phyloP scores from a whole-genome alignment of 2,113 vertebrate genomes.

The Albula glossodonta region DNA sequence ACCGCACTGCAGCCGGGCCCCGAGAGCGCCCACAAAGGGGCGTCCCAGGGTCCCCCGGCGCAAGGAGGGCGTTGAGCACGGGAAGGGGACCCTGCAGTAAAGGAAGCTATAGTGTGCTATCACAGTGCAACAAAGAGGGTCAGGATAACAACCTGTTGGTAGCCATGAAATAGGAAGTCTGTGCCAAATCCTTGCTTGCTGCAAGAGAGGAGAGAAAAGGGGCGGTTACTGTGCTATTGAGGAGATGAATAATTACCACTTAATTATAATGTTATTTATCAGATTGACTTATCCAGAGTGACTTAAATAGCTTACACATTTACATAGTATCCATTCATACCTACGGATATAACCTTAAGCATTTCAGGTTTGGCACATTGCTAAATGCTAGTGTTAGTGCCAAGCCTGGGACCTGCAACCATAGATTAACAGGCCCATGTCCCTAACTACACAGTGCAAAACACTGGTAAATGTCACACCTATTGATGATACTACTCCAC shows the following conservation, averaged over 20 bases:
- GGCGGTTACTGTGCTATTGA: constrained; percentile 49
- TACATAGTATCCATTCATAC: no score
- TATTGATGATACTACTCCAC: background rate
- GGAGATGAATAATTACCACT: constrained; percentile 30
- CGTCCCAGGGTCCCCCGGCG: constrained; percentile 76
- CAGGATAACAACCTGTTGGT: constrained; percentile 99
- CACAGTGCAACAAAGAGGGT: constrained; percentile 99
- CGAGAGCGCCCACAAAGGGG: constrained; percentile 72
- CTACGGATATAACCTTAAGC: no score
- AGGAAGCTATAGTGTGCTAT: constrained; percentile 99
- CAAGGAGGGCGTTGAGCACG: constrained; percentile 92
- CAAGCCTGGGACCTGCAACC: background rate
- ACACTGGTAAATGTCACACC: no score
- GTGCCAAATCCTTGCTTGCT: constrained; percentile 99
- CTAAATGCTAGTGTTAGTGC: background rate
- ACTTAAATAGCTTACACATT: no score
- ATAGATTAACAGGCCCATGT: background rate
- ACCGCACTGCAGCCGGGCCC: constrained; percentile 86
- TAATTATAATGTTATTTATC: background rate
- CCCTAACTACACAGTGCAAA: no score
- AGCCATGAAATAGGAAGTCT: constrained; percentile 99
- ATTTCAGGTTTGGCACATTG: no score
- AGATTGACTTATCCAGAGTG: no score
- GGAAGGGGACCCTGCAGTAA: constrained; percentile 95
- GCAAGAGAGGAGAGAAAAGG: constrained; percentile 61